Evolutionary conservation across 2,888 invertebrate genomes (phyloP).

Genomic region (Tenodera sinensis): DNA sequence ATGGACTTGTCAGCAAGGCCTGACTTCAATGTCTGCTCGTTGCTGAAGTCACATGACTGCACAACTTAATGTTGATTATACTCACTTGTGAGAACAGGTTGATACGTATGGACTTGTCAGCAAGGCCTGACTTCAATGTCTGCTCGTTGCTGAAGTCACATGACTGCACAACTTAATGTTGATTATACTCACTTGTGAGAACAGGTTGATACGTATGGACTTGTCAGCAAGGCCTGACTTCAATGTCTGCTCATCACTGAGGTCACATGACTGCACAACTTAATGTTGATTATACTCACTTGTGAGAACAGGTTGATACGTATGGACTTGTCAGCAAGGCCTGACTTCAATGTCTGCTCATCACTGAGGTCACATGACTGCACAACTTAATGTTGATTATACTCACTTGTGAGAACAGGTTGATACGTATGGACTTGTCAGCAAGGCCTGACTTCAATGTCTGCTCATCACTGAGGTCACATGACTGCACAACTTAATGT

Average conservation of each 20-base stretch:
- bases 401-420: conserved; percentile 57
- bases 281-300: conserved; percentile 44
- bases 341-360: conserved; percentile 51
- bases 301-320: conserved; percentile 60
- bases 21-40: conserved; percentile 53
- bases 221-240: conserved; percentile 49
- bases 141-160: conserved; percentile 55
- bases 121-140: conserved; percentile 48
- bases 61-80: conserved; percentile 39
- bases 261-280: conserved; percentile 53
- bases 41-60: conserved; percentile 53
- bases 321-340: conserved; percentile 48
- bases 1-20: conserved; percentile 49
- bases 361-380: conserved; percentile 55
- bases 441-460: conserved; percentile 49
- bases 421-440: conserved; percentile 53
- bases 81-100: conserved; percentile 59
- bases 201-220: conserved; percentile 57
- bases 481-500: conserved; percentile 53
- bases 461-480: conserved; percentile 54
- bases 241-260: conserved; percentile 53
- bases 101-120: conserved; percentile 52
- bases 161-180: conserved; percentile 50
- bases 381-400: conserved; percentile 37
- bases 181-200: conserved; percentile 50